Base-by-base conservation (phyloP, 2,888 invertebrate genomes). In the Pseudococcus jackbeardsleyi region DNA sequence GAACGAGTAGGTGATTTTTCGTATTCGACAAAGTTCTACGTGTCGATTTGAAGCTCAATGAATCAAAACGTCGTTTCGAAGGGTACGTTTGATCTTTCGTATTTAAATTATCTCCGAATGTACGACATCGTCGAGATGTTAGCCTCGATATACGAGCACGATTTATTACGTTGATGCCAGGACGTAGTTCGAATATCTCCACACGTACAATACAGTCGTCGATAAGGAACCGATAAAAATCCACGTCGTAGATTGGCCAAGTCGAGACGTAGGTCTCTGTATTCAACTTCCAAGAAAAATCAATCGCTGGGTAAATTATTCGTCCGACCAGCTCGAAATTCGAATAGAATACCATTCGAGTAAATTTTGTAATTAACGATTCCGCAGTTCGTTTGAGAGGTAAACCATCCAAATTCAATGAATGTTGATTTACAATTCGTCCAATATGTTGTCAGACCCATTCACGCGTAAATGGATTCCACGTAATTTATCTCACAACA, bases 391-490 rank as follows among this genome's bases (percentile, higher is more conserved):
- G 33, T 72, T 72, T 50, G 26, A 17, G 26, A 68, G 68, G 68
- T 15, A 17, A 72, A 72, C 68, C 68, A 9, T 12, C 26, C 12
- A 15, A 72, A 72, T 26, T 3, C 26, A 72, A 72, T 33, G 26
- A 72, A 72, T 7, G 68, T 33, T 72, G 68, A 72, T 33, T 72
- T 72, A 72, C 15, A 59, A 11, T 26, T 72, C 33, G 26, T 15
- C 54, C 19, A 64, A 22, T 64, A 17, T 2, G 54, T 15, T 7
- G 12, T 46, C 19, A 59, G 11, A 2, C 68, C 12, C 4, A 26
- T 72, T 72, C 68, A 26, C 68, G 12, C 33, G 68, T 33, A 33
- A 72, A 72, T 72, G 68, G 33, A 72, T 72, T 72, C 33, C 68
- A 12, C 26, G 33, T 72, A 6, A 72, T 72, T 12, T 72, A 33